Evolutionary conservation across 2,113 vertebrate species (phyloP).

Genomic region (Mirza zaza): DNA sequence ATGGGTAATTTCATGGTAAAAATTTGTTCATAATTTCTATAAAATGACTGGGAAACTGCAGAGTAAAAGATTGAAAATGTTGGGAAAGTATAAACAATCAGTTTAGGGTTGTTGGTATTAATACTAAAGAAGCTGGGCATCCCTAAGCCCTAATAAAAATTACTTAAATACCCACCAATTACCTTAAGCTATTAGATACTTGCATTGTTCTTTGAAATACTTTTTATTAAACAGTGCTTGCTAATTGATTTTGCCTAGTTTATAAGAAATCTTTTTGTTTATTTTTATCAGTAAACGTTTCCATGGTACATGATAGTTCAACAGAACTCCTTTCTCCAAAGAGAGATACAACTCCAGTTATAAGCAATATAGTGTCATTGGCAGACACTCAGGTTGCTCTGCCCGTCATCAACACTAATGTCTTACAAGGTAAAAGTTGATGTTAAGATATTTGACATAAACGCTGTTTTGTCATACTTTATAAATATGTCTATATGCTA

Average conservation of each 20-base stretch:
- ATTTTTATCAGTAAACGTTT: constrained; percentile 82
- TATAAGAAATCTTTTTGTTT: constrained; percentile 66
- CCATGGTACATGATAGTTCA: constrained; percentile 80
- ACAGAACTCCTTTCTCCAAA: constrained; percentile 80
- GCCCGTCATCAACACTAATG: constrained; percentile 83
- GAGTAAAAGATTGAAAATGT: constrained; percentile 12
- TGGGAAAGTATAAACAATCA: neutral
- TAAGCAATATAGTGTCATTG: constrained; percentile 95
- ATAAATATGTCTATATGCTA: constrained; percentile 2
- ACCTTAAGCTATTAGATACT: neutral
- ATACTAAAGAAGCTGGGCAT: constrained; percentile 1
- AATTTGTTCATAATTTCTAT: constrained; percentile 8
- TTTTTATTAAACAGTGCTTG: constrained; percentile 11
- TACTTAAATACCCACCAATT: neutral
- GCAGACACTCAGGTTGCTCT: constrained; percentile 86
- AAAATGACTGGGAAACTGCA: constrained; percentile 30
- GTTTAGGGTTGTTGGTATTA: neutral
- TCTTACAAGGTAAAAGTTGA: constrained; percentile 87
- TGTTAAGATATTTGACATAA: neutral
- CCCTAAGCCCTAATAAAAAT: neutral
- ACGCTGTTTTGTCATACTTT: neutral
- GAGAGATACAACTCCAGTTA: constrained; percentile 92
- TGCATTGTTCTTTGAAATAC: neutral
- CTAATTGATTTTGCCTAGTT: constrained; percentile 16
- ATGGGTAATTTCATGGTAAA: neutral